Conservation (phyloP, 2,113 vertebrate genomes). For the Plecotus auritus region DNA sequence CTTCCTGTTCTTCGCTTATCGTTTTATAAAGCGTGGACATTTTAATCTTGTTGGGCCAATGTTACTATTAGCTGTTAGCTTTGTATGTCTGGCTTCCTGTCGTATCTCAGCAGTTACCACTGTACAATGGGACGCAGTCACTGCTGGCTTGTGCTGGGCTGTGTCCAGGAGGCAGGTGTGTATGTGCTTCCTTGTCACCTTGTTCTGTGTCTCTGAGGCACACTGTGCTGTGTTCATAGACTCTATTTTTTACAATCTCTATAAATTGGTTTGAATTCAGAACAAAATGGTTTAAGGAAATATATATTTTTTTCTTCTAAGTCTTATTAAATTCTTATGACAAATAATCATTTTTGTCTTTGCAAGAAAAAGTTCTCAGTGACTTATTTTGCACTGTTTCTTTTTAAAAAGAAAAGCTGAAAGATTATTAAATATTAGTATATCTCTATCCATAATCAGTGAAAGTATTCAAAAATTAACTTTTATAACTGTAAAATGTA, state of each 20-base stretch:
- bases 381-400: slow-evolving; percentile 71
- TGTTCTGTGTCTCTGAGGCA: slow-evolving; percentile 79
- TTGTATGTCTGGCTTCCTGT: slow-evolving; percentile 74
- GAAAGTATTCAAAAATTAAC: slow-evolving; percentile 75
- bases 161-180: slow-evolving; percentile 36
- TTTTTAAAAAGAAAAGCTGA: slow-evolving; percentile 68
- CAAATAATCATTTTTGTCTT: slow-evolving; percentile 71
- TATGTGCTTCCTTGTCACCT: slow-evolving; percentile 74
- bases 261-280: slow-evolving; percentile 75
- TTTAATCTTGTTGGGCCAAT: slow-evolving; percentile 75
- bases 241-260: slow-evolving; percentile 82
- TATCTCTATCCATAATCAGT: slow-evolving; percentile 67
- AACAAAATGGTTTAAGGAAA: slow-evolving; percentile 77
- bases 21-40: slow-evolving; percentile 76
- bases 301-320: slow-evolving; percentile 81
- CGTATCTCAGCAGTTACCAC: slow-evolving; percentile 72
- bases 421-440: slow-evolving; percentile 65
- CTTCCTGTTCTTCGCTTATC: slow-evolving; percentile 75
- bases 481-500: slow-evolving; percentile 76
- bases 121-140: slow-evolving; percentile 63
- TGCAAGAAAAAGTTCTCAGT: slow-evolving; percentile 78
- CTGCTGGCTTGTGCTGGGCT: slow-evolving; percentile 52
- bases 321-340: slow-evolving; percentile 75
- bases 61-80: slow-evolving; percentile 62
- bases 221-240: slow-evolving; percentile 86